Evolutionary conservation across 1,140 invertebrate species (phyloP), one percentile per base, ranked within the genome.

Genomic region (Pissodes strobi): DNA sequence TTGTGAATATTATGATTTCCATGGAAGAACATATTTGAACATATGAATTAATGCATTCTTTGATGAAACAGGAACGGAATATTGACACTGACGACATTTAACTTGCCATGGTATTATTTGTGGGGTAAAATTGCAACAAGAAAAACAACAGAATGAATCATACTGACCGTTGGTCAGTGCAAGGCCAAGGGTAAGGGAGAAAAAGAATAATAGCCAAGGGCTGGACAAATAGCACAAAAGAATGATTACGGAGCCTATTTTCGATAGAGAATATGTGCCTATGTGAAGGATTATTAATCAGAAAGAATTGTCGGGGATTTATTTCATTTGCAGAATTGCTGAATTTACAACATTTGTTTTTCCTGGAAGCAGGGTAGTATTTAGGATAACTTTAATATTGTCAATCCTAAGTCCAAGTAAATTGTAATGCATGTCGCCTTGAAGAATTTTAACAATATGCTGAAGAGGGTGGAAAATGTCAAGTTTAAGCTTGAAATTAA

Each of bases 161-260:
- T 34, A 10, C 38, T 56, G 53, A 56, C 53, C 53, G 38, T 56
- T 56, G 53, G 53, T 56, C 53, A 56, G 37, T 39, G 53, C 37
- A 56, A 43, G 53, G 53, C 53, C 53, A 56, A 56, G 53, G 53
- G 53, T 38, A 56, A n/a, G 53, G 53, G 53, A 41, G 9, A 13
- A 34, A 25, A 13, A 22, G 38, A 56, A 56, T 56, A 56, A 56
- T 56, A 13, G 38, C 53, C 37, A 17, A 22, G 38, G 53, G 53
- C 37, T 10, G 53, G n/a, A 56, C 38, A 56, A 56, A 43, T 43
- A 34, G 21, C 37, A 43, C 38, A 56, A 43, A 56, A 56, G 38
- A 43, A 56, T 10, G 17, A 43, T 17, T 43, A 18, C 17, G 17
- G 9, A 17, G 17, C 37, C 23, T 43, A 56, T 56, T 56, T 56